Conservation (phyloP, 2,888 invertebrate species). For the Ichneumoninae sp. region DNA sequence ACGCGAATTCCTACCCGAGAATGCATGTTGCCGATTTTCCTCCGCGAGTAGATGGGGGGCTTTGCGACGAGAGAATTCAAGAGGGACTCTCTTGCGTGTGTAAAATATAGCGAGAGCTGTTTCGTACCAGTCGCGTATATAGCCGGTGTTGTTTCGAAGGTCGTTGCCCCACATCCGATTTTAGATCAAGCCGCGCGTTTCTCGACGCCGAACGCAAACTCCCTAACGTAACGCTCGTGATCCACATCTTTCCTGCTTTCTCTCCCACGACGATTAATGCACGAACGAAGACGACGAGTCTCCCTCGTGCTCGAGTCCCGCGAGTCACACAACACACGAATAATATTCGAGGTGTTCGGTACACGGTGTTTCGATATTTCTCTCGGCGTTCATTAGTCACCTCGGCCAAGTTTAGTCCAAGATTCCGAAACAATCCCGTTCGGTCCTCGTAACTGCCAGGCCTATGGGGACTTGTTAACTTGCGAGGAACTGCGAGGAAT, state of each 20-base stretch:
- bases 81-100: not conserved
- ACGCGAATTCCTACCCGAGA: not conserved
- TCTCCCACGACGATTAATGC: slow-evolving; percentile 39
- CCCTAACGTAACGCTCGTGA: slow-evolving; percentile 51
- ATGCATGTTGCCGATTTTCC: slow-evolving; percentile 16
- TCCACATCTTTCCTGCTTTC: slow-evolving; percentile 29
- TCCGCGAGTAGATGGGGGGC: no score
- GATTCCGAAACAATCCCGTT: slow-evolving; percentile 14
- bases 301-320: slow-evolving; percentile 10
- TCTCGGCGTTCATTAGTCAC: slow-evolving; percentile 40
- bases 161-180: slow-evolving; percentile 84
- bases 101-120: slow-evolving; percentile 10
- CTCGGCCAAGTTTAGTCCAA: not conserved
- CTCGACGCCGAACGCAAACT: slow-evolving; percentile 68
- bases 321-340: slow-evolving; percentile 20
- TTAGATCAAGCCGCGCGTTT: slow-evolving; percentile 78
- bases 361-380: slow-evolving; percentile 32
- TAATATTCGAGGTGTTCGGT: slow-evolving; percentile 25
- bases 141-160: slow-evolving; percentile 81
- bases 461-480: not conserved
- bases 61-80: not conserved
- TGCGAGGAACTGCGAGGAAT: no score
- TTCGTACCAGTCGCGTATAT: slow-evolving; percentile 34
- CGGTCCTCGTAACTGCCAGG: not conserved
- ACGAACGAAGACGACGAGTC: slow-evolving; percentile 33